These are phyloP conservation scores for Brachyptera putata DNA, from an alignment of 2,888 invertebrate genomes.

Conservation along the genomic window DNA sequence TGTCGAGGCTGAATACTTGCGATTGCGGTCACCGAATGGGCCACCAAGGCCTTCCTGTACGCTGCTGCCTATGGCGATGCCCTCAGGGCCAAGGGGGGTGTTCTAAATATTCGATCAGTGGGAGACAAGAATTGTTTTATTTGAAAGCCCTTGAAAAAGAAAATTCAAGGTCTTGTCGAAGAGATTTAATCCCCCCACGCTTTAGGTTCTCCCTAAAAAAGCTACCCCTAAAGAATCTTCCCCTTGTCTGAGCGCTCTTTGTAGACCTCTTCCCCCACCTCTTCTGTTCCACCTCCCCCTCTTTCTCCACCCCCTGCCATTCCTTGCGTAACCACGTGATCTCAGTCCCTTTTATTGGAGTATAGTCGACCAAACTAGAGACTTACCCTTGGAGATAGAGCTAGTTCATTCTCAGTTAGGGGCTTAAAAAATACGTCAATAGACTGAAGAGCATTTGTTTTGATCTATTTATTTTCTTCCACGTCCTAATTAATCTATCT, in stretches of 20 bases:
- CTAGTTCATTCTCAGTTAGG: no score
- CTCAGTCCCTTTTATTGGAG: slow-evolving; percentile 13
- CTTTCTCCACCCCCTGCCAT: neutral
- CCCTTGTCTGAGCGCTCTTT: slow-evolving; percentile 16
- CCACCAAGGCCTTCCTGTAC: slow-evolving; percentile 4
- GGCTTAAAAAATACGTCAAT: no score
- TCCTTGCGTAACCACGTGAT: slow-evolving; percentile 1
- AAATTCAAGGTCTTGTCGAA: slow-evolving; percentile 10
- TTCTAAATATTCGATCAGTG: slow-evolving; percentile 12
- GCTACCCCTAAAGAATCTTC: slow-evolving; percentile 19
- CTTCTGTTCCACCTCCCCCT: slow-evolving; percentile 11
- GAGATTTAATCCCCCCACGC: slow-evolving; percentile 17
- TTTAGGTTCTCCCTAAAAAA: slow-evolving; percentile 24
- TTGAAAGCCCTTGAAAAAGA: slow-evolving; percentile 19
- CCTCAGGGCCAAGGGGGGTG: neutral
- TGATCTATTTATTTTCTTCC: no score
- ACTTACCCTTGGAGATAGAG: no score
- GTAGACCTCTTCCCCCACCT: slow-evolving; percentile 9
- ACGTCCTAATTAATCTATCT: no score
- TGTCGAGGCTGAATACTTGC: no score
- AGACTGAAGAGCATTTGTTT: no score
- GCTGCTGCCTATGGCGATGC: neutral
- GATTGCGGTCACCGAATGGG: no score
- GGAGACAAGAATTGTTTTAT: slow-evolving; percentile 18
- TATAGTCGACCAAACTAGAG: slow-evolving; percentile 10